Percentiles rank a stretch among this genome's conserved stretches.
Conservation (phyloP, 2,797 vertebrate species). For the Liasis olivaceus region DNA sequence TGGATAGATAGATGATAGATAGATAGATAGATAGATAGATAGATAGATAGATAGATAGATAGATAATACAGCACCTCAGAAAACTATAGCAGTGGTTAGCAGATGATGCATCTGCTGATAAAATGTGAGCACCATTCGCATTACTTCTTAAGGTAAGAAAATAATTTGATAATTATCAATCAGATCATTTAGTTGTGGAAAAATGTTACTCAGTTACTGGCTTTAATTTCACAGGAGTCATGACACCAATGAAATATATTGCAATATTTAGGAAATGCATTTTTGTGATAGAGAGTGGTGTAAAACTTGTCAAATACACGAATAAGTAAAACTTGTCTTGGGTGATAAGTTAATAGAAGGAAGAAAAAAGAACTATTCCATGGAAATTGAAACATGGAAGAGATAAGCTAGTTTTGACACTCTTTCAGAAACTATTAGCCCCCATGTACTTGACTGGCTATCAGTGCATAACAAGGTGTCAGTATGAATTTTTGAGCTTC, state of each 20-base stretch:
- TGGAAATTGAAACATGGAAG: slow-evolving; percentile 17
- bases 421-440: slow-evolving; percentile 32
- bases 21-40: no score
- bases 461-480: slow-evolving; percentile 18
- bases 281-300: not conserved
- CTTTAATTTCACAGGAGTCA: not conserved
- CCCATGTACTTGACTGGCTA: slow-evolving; percentile 25
- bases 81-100: not conserved
- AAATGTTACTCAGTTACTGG: not conserved
- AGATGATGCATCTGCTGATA: not conserved
- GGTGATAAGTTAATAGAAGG: not conserved
- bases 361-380: slow-evolving; percentile 29
- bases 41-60: not conserved
- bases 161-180: not conserved
- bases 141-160: not conserved
- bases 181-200: not conserved
- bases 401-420: slow-evolving; percentile 22
- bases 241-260: not conserved
- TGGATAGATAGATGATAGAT: not conserved
- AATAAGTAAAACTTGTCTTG: not conserved
- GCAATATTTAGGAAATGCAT: not conserved
- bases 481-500: slow-evolving; percentile 43
- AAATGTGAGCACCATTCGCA: not conserved
- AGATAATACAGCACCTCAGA: not conserved
- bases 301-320: not conserved